Evolutionary conservation across 53 echinoderm and acorn worm species (phyloP).

Genomic region (Crossaster papposus): DNA sequence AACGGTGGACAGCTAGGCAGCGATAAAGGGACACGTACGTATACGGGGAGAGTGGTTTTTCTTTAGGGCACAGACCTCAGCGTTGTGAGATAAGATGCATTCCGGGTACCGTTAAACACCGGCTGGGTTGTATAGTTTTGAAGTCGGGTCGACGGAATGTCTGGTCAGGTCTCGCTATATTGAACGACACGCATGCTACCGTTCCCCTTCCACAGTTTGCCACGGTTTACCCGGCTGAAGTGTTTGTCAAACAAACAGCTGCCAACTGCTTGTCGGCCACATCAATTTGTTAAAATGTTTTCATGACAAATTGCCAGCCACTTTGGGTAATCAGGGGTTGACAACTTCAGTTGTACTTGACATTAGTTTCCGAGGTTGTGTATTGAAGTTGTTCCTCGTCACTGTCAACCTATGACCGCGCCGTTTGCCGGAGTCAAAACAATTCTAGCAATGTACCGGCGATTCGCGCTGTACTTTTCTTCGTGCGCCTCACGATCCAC

Average conservation of each 20-base stretch:
- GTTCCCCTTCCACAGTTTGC: background rate
- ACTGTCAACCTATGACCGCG: background rate
- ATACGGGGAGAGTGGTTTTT: background rate
- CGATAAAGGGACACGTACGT: conserved; percentile 2
- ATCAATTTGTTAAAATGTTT: conserved; percentile 58
- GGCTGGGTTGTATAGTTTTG: conserved; percentile 26
- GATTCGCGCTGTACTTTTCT: background rate
- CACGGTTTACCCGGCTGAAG: conserved; percentile 30
- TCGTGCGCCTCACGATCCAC: no score
- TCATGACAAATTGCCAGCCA: conserved; percentile 55
- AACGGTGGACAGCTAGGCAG: background rate
- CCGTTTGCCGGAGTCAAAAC: background rate
- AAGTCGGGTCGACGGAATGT: conserved; percentile 7
- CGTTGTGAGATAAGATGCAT: conserved; percentile 36
- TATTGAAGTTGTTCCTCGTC: conserved; percentile 6
- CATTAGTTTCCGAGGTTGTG: conserved; percentile 28
- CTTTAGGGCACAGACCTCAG: conserved; percentile 21
- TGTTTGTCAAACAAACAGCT: conserved; percentile 66
- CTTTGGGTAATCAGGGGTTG: conserved; percentile 41
- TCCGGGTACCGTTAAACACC: conserved; percentile 25
- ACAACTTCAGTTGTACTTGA: conserved; percentile 53
- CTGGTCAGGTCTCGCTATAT: background rate
- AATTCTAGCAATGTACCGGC: background rate
- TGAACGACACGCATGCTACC: background rate
- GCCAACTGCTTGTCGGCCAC: conserved; percentile 18